phyloP scores from a whole-genome alignment of 1,140 invertebrate species.

The Apis laboriosa region DNA sequence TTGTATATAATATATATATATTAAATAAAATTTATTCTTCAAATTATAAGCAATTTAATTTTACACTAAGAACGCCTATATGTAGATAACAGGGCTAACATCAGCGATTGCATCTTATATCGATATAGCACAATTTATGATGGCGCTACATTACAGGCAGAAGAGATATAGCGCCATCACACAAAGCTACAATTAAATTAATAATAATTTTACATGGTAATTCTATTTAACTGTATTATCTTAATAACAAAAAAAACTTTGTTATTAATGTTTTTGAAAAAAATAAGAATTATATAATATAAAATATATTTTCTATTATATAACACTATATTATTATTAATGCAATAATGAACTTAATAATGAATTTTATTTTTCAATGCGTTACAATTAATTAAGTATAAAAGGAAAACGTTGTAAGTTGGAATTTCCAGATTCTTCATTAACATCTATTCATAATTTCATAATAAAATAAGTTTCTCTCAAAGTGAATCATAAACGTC shows the following conservation, averaged over 20 bases:
- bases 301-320: background rate
- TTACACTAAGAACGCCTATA: no score
- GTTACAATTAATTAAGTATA: background rate
- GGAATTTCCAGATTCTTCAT: background rate
- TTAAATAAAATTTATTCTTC: no score
- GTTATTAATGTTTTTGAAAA: background rate
- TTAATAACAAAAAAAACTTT: background rate
- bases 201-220: background rate
- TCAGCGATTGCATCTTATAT: no score
- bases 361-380: background rate
- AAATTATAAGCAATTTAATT: no score
- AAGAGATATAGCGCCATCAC: no score
- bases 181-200: no score
- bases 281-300: no score
- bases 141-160: no score
- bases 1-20: no score
- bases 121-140: no score
- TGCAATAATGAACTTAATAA: no score
- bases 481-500: background rate
- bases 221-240: background rate
- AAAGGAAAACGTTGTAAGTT: background rate
- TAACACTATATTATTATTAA: background rate
- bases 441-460: background rate
- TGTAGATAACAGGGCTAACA: no score
- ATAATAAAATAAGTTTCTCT: background rate